Conservation (phyloP, 2,888 invertebrate species). For the Sturmia bella region DNA sequence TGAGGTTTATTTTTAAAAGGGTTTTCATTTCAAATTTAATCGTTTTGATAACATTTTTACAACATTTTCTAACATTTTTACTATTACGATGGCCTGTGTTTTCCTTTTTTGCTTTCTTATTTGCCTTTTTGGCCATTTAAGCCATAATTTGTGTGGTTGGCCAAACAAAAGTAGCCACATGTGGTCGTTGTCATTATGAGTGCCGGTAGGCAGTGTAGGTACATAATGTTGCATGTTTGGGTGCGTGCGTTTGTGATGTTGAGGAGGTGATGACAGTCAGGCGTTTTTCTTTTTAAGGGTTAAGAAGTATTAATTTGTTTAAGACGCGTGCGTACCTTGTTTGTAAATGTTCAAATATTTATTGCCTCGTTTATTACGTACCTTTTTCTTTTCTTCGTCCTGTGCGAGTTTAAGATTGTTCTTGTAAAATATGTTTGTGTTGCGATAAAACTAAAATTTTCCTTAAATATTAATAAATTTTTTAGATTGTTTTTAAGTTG, state of each 20-base stretch:
- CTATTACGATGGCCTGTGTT: slow-evolving; percentile 50
- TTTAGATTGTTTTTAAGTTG: slow-evolving; percentile 21
- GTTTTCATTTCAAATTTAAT: slow-evolving; percentile 69
- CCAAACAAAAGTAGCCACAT: slow-evolving; percentile 61
- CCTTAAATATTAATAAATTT: slow-evolving; percentile 53
- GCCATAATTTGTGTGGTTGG: slow-evolving; percentile 56
- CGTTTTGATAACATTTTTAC: slow-evolving; percentile 69
- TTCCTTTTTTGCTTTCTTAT: slow-evolving; percentile 2
- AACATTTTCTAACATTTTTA: slow-evolving; percentile 70
- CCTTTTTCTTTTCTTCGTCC: background rate
- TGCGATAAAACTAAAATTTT: slow-evolving; percentile 51
- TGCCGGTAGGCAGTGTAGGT: slow-evolving; percentile 33
- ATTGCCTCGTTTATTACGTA: slow-evolving; percentile 53
- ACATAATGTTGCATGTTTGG: slow-evolving; percentile 49
- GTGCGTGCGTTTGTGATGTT: background rate
- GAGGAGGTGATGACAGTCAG: slow-evolving; percentile 67
- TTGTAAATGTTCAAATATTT: slow-evolving; percentile 60
- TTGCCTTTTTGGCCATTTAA: slow-evolving; percentile 19
- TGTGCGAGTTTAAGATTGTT: slow-evolving; percentile 7
- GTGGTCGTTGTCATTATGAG: slow-evolving; percentile 58
- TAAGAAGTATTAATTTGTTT: slow-evolving; percentile 68
- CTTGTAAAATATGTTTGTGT: slow-evolving; percentile 46
- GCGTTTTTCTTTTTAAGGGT: slow-evolving; percentile 55
- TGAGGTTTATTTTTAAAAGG: slow-evolving; percentile 62
- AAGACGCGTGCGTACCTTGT: slow-evolving; percentile 67